Evolutionary conservation across 2,113 vertebrate genomes (phyloP).

Genomic region (Zosterops japonicus): DNA sequence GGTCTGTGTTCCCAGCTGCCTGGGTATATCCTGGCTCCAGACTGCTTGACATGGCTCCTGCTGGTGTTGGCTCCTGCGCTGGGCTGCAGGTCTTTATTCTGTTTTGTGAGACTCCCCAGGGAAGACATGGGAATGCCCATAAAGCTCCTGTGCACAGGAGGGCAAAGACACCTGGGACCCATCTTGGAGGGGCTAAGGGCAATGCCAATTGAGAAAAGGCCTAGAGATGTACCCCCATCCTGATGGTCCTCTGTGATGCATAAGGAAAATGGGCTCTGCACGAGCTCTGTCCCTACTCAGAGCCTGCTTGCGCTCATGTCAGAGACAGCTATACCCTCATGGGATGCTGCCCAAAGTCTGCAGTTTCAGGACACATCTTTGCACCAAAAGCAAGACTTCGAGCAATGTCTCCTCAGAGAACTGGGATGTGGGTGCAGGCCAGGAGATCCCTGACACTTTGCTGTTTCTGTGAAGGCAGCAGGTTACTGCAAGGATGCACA

Average conservation of each 20-base stretch:
- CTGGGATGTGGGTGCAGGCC: neutral
- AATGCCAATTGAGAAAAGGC: neutral
- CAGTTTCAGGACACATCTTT: neutral
- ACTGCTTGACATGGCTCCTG: neutral
- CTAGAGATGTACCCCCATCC: rapidly evolving
- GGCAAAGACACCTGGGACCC: neutral
- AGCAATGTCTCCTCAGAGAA: neutral
- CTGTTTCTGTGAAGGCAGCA: neutral
- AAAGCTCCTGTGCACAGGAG: neutral
- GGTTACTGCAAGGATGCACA: neutral
- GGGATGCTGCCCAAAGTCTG: neutral
- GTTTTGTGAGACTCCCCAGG: neutral
- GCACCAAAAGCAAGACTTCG: neutral
- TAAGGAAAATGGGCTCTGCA: neutral
- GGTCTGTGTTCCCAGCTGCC: neutral
- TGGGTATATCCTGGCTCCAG: neutral
- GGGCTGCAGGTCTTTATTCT: neutral
- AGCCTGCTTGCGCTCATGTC: neutral
- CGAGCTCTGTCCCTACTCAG: neutral
- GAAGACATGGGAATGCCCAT: neutral
- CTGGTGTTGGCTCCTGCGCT: rapidly evolving
- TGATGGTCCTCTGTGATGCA: no score
- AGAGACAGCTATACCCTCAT: neutral
- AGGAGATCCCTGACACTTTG: neutral
- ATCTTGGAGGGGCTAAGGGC: neutral